These are phyloP conservation scores for Callyntrura guangdongensis DNA, from an alignment of 2,888 invertebrate species.

Conservation along the genomic window DNA sequence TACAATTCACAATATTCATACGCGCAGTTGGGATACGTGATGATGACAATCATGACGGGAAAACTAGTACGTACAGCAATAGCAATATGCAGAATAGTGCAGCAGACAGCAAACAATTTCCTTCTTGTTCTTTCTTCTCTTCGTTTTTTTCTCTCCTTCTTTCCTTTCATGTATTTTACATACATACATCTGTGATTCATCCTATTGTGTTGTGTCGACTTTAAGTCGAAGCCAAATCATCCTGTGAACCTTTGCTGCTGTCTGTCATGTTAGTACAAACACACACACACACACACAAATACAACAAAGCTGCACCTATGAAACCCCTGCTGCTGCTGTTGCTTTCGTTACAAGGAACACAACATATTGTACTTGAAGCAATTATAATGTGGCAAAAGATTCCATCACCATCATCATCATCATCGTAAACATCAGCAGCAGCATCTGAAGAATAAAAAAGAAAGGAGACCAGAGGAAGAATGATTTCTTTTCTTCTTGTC, in stretches of 20 bases:
- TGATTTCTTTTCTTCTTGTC: constrained; percentile 21
- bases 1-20: not conserved
- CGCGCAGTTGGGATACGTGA: not conserved
- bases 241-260: not conserved
- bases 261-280: not conserved
- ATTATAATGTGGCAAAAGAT: constrained; percentile 46
- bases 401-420: constrained; percentile 39
- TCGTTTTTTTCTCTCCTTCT: not conserved
- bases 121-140: constrained; percentile 8
- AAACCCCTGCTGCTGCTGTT: not conserved
- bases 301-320: not conserved
- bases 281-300: too few relatives aligned
- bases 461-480: not conserved
- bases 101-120: constrained; percentile 46
- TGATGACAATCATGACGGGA: not conserved
- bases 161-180: not conserved
- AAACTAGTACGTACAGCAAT: not conserved
- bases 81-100: too few relatives aligned
- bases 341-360: not conserved
- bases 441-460: not conserved
- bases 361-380: constrained; percentile 1
- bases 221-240: not conserved
- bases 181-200: not conserved
- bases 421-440: not conserved
- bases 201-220: not conserved